Base-by-base conservation (phyloP, 2,888 invertebrate species). In the Harpagoxenus sublaevis region DNA sequence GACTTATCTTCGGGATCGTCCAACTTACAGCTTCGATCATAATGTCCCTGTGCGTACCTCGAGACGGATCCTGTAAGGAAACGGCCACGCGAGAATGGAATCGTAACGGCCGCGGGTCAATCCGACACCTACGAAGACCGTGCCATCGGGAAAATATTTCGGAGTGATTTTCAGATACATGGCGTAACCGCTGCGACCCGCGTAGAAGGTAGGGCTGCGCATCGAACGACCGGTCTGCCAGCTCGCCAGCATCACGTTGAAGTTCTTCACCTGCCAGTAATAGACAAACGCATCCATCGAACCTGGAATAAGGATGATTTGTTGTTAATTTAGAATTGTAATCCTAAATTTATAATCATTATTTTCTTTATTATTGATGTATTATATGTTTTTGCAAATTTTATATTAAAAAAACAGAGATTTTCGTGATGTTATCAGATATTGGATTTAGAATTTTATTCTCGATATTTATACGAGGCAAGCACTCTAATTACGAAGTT, bases 161-260 rank as follows among this genome's bases (percentile, higher is more conserved):
- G 95, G 95, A 68, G 94, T 94, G 51, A 95, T 91, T 89, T 93
- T 94, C 48, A 95, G 87, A 84, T 95, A 95, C 95, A 95, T 95
- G 88, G 92, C 92, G 86, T 95, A 95, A 18, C 95, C 95, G 39
- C 89, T 89, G 31, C 92, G 92, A 68, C 91, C 93, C 6, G 94
- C 91, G 89, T 95, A 95, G 87, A 95, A 95, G 51, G 94, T 95
- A 23, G 93, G 88, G 35, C 95, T 95, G 5, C 95, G 94, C 42
- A 94, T 91, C 2, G 93, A 94, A 51, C 94, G 93, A 2, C 93
- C 92, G 2, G 92, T 92, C 68, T 92, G 92, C 95, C 95, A 95
- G 79, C 90, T 91, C n/a, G 87, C 90, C 51, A 95, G 87, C 90
- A 95, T 95, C 88, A 93, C 92, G 63, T 90, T 88, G 83, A 95